phyloP scores from a whole-genome alignment of 2,888 invertebrate genomes.

The Mycalesis mineus region DNA sequence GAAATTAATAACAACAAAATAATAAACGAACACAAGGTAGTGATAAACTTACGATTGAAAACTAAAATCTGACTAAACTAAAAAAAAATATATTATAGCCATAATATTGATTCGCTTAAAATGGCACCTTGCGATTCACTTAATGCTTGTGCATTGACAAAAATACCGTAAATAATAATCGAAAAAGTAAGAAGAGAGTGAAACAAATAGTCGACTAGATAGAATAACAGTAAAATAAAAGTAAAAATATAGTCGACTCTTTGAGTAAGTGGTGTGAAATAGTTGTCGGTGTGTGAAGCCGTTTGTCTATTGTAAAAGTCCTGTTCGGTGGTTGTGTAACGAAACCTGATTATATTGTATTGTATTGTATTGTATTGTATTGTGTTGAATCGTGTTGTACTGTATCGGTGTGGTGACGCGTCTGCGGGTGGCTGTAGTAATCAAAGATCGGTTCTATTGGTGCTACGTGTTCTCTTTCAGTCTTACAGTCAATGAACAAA shows the following conservation, averaged over 20 bases:
- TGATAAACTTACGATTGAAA: constrained; percentile 55
- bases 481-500: constrained; percentile 65
- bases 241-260: constrained; percentile 35
- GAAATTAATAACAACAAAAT: constrained; percentile 43
- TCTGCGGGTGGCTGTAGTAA: constrained; percentile 51
- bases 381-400: not conserved
- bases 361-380: not conserved
- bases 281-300: constrained; percentile 32
- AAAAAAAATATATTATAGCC: constrained; percentile 61
- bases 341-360: constrained; percentile 18
- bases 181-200: constrained; percentile 28
- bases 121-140: constrained; percentile 75
- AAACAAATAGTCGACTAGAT: constrained; percentile 36
- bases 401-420: constrained; percentile 39
- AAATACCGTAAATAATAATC: constrained; percentile 33
- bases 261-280: constrained; percentile 29
- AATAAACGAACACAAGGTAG: constrained; percentile 64
- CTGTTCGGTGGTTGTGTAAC: constrained; percentile 34
- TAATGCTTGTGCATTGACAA: constrained; percentile 44
- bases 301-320: constrained; percentile 31
- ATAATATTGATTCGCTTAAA: constrained; percentile 52
- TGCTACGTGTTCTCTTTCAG: constrained; percentile 66
- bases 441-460: constrained; percentile 48
- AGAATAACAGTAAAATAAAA: constrained; percentile 35
- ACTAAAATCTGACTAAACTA: constrained; percentile 60